A percentile compares a stretch with the other conserved stretches of the same genome.
These are phyloP conservation scores for Tauraco erythrolophus DNA, from an alignment of 2,113 vertebrate genomes.

Conservation along the genomic window DNA sequence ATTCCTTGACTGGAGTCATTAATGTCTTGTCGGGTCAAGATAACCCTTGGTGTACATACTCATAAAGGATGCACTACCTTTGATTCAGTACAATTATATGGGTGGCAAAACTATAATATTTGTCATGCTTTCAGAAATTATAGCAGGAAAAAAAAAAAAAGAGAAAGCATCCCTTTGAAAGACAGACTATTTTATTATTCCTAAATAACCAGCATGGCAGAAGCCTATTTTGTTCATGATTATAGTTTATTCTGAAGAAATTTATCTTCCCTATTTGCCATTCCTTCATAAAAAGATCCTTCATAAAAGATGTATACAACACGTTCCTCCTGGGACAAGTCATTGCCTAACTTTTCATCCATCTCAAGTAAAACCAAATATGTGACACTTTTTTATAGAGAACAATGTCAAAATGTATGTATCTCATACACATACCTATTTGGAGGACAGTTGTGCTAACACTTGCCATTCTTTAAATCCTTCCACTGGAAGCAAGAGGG, in stretches of 20 bases:
- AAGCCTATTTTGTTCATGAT: not conserved
- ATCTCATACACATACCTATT: not conserved
- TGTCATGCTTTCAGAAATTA: not conserved
- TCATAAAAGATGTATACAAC: not conserved
- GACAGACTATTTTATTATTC: not conserved
- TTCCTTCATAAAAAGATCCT: not conserved
- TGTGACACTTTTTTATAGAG: not conserved
- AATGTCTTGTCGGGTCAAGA: not conserved
- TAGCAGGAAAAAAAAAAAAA: not conserved
- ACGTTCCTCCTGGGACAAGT: not conserved
- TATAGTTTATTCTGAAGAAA: not conserved
- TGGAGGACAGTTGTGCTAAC: not conserved
- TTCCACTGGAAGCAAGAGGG: not conserved
- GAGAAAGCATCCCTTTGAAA: not conserved
- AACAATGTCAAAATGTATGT: not conserved
- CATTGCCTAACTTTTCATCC: not conserved
- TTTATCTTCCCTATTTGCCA: not conserved
- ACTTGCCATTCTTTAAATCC: not conserved
- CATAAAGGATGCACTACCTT: not conserved
- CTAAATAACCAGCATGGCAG: not conserved
- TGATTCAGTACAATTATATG: not conserved
- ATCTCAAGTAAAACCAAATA: not conserved
- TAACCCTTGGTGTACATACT: not conserved
- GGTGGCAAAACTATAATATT: not conserved
- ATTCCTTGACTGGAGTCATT: not conserved